Conservation (phyloP, 2,888 invertebrate species). For the Agrilus cyanescens region DNA sequence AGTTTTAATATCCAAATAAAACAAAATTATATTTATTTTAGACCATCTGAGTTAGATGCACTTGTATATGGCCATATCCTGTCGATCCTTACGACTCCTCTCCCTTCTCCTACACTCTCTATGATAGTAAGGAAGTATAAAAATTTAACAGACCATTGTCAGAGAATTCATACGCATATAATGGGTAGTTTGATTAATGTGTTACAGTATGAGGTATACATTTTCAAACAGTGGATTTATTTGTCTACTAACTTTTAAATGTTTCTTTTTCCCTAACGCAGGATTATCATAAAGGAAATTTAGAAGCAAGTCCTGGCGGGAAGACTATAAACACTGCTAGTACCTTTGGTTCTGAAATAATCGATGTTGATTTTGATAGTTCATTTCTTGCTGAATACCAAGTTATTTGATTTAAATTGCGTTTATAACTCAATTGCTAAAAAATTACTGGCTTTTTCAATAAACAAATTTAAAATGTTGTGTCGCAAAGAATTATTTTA, state of each 20-base stretch:
- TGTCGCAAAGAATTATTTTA: too few relatives aligned
- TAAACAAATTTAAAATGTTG: too few relatives aligned
- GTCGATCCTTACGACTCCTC: slow-evolving; percentile 32
- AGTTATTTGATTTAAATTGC: too few relatives aligned
- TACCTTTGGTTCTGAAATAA: too few relatives aligned
- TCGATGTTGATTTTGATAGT: too few relatives aligned
- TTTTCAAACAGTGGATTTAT: neutral
- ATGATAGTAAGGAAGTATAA: slow-evolving; percentile 13
- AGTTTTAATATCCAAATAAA: neutral
- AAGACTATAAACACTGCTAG: too few relatives aligned
- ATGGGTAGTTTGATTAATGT: slow-evolving; percentile 9
- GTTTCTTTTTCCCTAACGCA: neutral
- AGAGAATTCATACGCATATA: slow-evolving; percentile 15
- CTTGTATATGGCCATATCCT: slow-evolving; percentile 57
- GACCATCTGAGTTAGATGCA: slow-evolving; percentile 67
- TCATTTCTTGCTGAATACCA: too few relatives aligned
- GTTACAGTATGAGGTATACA: neutral
- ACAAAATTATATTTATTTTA: slow-evolving; percentile 25
- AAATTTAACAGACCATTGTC: slow-evolving; percentile 16
- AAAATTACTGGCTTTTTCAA: too few relatives aligned
- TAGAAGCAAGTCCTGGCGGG: too few relatives aligned
- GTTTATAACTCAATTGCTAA: too few relatives aligned
- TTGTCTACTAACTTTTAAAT: neutral
- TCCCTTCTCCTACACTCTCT: slow-evolving; percentile 9
- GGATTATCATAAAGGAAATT: too few relatives aligned